phyloP scores from a whole-genome alignment of 2,113 vertebrate genomes.

The Oceanodroma tethys region DNA sequence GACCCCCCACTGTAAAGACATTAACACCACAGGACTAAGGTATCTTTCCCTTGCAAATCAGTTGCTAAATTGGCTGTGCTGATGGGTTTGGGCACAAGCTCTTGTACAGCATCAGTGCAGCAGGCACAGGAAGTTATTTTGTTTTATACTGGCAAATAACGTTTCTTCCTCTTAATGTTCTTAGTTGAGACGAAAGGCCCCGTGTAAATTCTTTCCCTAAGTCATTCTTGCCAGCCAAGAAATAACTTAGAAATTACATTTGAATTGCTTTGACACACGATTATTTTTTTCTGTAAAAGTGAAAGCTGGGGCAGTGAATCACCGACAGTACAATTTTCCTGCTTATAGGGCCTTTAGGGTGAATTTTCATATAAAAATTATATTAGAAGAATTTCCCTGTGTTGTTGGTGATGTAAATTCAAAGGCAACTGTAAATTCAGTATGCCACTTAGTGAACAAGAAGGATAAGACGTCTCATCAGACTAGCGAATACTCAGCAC shows the following conservation, averaged over 20 bases:
- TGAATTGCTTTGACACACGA: constrained; percentile 43
- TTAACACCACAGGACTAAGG: constrained; percentile 72
- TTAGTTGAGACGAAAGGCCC: not conserved
- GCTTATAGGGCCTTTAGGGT: constrained; percentile 41
- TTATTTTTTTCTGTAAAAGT: constrained; percentile 53
- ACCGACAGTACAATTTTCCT: not conserved
- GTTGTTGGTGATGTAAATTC: constrained; percentile 44
- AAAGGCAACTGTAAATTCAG: not conserved
- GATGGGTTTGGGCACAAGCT: constrained; percentile 58
- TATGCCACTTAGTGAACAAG: not conserved
- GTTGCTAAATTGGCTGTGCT: constrained; percentile 71
- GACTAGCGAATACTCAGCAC: not conserved
- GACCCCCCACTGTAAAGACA: constrained; percentile 79
- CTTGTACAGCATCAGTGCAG: not conserved
- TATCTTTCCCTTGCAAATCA: constrained; percentile 73
- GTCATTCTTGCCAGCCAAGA: constrained; percentile 34
- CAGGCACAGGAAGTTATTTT: constrained; percentile 58
- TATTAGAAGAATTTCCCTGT: constrained; percentile 33
- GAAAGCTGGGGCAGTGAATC: not conserved
- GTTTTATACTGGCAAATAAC: constrained; percentile 51
- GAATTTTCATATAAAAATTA: constrained; percentile 35
- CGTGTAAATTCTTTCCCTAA: constrained; percentile 37
- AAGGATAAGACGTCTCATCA: not conserved
- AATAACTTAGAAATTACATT: constrained; percentile 53
- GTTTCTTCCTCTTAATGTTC: constrained; percentile 20